Evolutionary conservation across 2,888 invertebrate genomes (phyloP), one percentile per base, ranked within the genome.

Genomic region (Tridacna gigas): DNA sequence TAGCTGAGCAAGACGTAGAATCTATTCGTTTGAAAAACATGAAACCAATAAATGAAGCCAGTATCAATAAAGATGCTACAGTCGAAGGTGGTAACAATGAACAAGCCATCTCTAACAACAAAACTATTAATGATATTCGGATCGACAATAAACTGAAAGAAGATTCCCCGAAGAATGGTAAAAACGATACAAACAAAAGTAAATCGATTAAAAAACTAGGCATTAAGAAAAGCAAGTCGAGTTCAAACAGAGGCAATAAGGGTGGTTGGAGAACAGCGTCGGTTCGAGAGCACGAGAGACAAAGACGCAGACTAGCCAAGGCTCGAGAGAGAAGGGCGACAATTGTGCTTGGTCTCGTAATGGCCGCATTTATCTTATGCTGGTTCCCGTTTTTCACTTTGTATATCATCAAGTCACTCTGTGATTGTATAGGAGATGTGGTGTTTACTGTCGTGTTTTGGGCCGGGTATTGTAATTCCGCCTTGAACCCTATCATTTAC

Each of bases 291-390:
- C 98, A 98, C 0, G 98, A 98, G 93, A 96, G 98, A 88, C 98
- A 99, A 94, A 98, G 98, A 95, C 96, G 98, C 82, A 96, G 98
- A 91, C 96, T 99, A 92, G 99, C 99, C 0, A 96, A 98, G 89
- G 98, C 99, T 93, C 98, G 98, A 94, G 99, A 99, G 95, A 97
- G 99, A 92, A 96, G 99, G 69, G 99, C 99, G 2, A 99, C 99
- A 0, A 96, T 99, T 37, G 99, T 99, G 89, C 96, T 99, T 89
- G 99, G 99, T 61, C 96, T 99, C 84, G 99, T 99, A 90, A 98
- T 99, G 98, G 99, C 98, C 86, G 98, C 99, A 91, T 99, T 99
- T 95, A 99, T 99, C 91, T 97, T 98, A 82, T 99, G 99, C 94
- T 99, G 99, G 99, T 96, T 99, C 93, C 99, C 99, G 0, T 99